Percentiles rank a stretch among this genome's conserved stretches.
Conservation (phyloP, 2,797 vertebrate genomes). For the Pantherophis alleghaniensis region DNA sequence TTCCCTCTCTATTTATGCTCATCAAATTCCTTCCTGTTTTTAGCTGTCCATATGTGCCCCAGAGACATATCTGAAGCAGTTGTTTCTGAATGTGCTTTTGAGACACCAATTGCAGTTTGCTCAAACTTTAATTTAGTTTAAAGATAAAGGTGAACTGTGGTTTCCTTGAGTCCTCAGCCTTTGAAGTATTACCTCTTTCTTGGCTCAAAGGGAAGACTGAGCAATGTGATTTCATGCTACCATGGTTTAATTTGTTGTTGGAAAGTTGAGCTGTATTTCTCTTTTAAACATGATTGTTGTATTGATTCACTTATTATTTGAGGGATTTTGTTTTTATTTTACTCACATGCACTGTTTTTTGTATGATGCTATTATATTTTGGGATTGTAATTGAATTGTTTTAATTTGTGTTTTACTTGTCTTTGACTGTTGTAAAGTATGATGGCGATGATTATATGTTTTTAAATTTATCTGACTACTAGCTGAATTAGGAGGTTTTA, state of each 20-base stretch:
- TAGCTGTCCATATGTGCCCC: background rate
- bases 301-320: background rate
- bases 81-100: background rate
- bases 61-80: background rate
- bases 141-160: background rate
- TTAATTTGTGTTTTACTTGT: background rate
- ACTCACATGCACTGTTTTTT: background rate
- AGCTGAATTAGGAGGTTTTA: background rate
- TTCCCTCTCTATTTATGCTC: background rate
- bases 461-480: background rate
- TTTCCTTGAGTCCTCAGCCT: background rate
- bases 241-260: background rate
- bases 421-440: background rate
- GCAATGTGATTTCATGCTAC: background rate
- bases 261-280: background rate
- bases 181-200: background rate
- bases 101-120: background rate
- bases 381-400: background rate
- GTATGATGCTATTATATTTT: background rate
- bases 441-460: background rate
- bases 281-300: background rate
- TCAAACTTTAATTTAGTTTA: background rate
- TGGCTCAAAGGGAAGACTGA: background rate
- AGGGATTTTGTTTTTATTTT: background rate
- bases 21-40: background rate